Percentiles rank a stretch among this genome's conserved stretches.
Conservation (phyloP, 2,797 vertebrate species). For the Spinibarbus caldwelli region DNA sequence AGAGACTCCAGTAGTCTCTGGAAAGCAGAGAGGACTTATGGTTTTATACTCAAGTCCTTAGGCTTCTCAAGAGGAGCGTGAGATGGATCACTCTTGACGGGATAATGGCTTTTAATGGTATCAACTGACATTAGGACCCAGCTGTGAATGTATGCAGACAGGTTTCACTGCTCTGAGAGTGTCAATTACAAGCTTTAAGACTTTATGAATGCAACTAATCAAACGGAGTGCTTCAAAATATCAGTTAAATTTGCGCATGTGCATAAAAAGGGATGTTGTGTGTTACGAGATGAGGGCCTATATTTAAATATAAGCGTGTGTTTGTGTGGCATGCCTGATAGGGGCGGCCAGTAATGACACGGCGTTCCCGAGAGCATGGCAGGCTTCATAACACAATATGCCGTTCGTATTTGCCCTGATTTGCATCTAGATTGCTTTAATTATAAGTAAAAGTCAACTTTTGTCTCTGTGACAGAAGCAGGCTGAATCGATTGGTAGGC, state of each 20-base stretch:
- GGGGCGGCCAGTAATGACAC: slow-evolving; percentile 56
- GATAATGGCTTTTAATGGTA: slow-evolving; percentile 65
- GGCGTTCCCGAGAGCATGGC: slow-evolving; percentile 52
- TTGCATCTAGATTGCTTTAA: slow-evolving; percentile 87
- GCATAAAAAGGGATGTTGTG: neutral
- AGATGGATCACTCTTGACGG: slow-evolving; percentile 57
- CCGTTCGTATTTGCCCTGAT: slow-evolving; percentile 75
- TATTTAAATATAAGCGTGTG: slow-evolving; percentile 36
- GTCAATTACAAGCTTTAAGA: slow-evolving; percentile 50
- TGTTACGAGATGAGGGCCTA: neutral
- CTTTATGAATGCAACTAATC: slow-evolving; percentile 56
- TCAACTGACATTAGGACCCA: slow-evolving; percentile 54
- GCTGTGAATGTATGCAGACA: slow-evolving; percentile 50
- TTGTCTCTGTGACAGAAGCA: slow-evolving; percentile 74
- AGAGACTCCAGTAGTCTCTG: neutral
- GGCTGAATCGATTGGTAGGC: slow-evolving; percentile 80
- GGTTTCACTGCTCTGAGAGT: slow-evolving; percentile 8
- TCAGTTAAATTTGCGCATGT: slow-evolving; percentile 9
- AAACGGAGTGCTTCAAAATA: slow-evolving; percentile 32
- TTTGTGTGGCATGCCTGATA: slow-evolving; percentile 49
- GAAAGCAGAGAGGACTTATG: too few relatives aligned
- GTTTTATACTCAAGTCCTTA: neutral
- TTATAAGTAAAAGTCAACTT: slow-evolving; percentile 83
- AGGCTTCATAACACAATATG: slow-evolving; percentile 70
- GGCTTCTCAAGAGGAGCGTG: neutral